Conservation (phyloP, 2,888 invertebrate genomes). For the Hypercompe scribonia region DNA sequence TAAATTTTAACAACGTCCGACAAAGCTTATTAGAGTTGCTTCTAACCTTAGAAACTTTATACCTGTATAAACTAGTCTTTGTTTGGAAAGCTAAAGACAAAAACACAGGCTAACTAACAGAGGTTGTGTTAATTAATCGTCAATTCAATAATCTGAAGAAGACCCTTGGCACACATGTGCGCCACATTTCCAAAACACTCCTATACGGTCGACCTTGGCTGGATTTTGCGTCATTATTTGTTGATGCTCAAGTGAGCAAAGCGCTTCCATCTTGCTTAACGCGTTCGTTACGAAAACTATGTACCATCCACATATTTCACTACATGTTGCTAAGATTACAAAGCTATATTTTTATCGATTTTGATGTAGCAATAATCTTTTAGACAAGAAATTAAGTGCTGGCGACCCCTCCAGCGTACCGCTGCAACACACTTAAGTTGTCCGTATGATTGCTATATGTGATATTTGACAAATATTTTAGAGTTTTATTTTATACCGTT, state of each 20-base stretch:
- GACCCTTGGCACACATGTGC: constrained; percentile 29
- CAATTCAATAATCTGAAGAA: constrained; percentile 3
- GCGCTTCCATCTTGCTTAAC: constrained; percentile 43
- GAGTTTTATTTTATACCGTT: not conserved
- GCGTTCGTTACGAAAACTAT: constrained; percentile 42
- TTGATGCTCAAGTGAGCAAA: constrained; percentile 48
- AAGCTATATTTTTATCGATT: constrained; percentile 9
- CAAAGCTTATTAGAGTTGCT: not conserved
- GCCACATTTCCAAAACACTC: constrained; percentile 24
- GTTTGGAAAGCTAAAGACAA: not conserved
- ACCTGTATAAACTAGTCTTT: not conserved
- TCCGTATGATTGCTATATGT: not conserved
- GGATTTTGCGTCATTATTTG: constrained; percentile 54
- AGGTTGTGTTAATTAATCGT: not conserved
- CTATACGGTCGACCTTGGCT: constrained; percentile 43
- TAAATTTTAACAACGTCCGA: not conserved
- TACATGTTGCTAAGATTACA: constrained; percentile 22
- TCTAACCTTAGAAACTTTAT: not conserved
- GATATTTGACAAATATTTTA: not conserved
- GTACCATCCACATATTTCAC: constrained; percentile 29
- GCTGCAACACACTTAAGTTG: not conserved
- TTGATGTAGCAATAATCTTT: constrained; percentile 12
- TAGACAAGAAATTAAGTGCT: not conserved
- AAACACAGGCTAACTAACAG: not conserved
- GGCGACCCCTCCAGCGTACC: not conserved